Percentiles rank a stretch among this genome's conserved stretches.
Evolutionary conservation across 2,113 vertebrate species (phyloP).

Genomic region (Eptatretus burgeri): DNA sequence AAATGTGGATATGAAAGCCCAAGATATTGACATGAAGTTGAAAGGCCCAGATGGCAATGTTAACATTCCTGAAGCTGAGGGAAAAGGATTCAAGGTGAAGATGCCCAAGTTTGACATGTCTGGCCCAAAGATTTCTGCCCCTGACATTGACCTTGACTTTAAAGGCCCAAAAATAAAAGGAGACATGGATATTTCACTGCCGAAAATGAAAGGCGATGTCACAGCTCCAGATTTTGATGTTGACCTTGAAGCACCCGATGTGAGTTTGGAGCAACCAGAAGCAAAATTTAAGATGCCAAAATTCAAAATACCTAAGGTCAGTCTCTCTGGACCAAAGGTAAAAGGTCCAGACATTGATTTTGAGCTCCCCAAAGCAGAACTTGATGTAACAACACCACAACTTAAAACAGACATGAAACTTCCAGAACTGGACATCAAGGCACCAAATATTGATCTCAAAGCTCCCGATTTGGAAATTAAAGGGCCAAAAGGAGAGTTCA

Average conservation of each 20-base stretch:
- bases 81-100: background rate
- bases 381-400: conserved; percentile 6
- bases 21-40: conserved; percentile 6
- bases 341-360: conserved; percentile 8
- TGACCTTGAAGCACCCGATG: conserved; percentile 10
- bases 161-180: conserved; percentile 2
- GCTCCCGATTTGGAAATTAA: too few relatives aligned
- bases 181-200: background rate
- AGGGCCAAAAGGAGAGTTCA: too few relatives aligned
- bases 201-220: background rate
- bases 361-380: background rate
- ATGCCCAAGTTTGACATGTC: conserved; percentile 10
- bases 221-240: conserved; percentile 8
- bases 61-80: background rate
- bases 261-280: conserved; percentile 10
- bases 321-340: conserved; percentile 16
- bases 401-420: conserved; percentile 8
- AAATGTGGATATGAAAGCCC: conserved; percentile 13
- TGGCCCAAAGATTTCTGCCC: conserved; percentile 10
- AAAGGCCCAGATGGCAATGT: background rate
- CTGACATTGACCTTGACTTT: conserved; percentile 1
- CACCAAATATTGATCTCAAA: conserved; percentile 15
- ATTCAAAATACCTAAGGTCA: conserved; percentile 18
- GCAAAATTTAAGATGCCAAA: conserved; percentile 17
- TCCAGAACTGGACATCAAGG: conserved; percentile 11